A percentile compares a stretch with the other conserved stretches of the same genome.
phyloP scores from a whole-genome alignment of 1,140 invertebrate genomes.

The Neodiprion pinetum region DNA sequence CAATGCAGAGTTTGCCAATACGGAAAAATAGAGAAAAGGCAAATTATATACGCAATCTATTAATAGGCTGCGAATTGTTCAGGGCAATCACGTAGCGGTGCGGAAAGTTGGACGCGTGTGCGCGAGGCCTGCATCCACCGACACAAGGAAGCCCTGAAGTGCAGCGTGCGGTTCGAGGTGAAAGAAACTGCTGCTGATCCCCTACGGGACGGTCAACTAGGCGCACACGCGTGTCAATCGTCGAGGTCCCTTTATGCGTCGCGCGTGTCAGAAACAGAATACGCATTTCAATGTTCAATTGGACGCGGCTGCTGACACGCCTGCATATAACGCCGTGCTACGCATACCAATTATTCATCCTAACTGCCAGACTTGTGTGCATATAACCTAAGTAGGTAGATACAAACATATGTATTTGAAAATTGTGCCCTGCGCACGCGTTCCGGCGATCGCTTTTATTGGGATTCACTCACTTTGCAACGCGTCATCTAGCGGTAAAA shows the following conservation, averaged over 20 bases:
- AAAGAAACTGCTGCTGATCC: neutral
- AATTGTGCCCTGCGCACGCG: too few species aligned
- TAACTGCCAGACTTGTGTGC: too few species aligned
- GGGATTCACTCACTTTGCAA: too few species aligned
- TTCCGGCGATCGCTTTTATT: too few species aligned
- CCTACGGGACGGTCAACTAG: neutral
- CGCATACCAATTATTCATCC: neutral
- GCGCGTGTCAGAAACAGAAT: conserved; percentile 6
- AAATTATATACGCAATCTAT: conserved; percentile 6
- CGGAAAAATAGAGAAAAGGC: too few species aligned
- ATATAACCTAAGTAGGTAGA: too few species aligned
- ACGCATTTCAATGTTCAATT: conserved; percentile 7
- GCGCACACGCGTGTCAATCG: neutral
- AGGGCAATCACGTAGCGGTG: neutral
- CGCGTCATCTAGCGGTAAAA: too few species aligned
- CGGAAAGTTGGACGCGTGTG: neutral
- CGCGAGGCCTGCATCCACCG: neutral
- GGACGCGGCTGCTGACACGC: neutral
- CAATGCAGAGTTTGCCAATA: too few species aligned
- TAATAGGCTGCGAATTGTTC: conserved; percentile 7
- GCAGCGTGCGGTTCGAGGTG: neutral
- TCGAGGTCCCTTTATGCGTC: neutral
- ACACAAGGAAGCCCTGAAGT: neutral
- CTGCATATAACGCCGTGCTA: neutral
- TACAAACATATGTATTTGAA: too few species aligned